A percentile compares a stretch with the other conserved stretches of the same genome.
These are phyloP conservation scores for Molothrus ater DNA, from an alignment of 2,797 vertebrate species.

Conservation along the genomic window DNA sequence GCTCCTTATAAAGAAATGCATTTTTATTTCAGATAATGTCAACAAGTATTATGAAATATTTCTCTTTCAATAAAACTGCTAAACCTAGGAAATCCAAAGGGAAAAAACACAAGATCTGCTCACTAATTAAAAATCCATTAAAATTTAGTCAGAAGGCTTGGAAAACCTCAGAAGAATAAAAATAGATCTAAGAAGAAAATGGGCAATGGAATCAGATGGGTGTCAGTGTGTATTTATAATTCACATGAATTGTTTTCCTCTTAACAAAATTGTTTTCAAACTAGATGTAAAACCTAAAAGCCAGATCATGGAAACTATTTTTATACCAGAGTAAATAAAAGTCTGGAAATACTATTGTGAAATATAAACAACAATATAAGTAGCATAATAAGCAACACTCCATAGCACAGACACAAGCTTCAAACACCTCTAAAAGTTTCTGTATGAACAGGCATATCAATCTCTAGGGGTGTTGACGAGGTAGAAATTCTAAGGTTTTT, in stretches of 20 bases:
- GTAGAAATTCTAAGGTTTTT: background rate
- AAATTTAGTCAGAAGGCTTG: constrained; percentile 15
- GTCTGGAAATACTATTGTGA: constrained; percentile 21
- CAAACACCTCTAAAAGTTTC: background rate
- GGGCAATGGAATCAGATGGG: constrained; percentile 19
- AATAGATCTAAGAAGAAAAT: background rate
- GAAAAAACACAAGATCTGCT: constrained; percentile 1
- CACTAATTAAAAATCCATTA: constrained; percentile 53
- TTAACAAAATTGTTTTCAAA: constrained; percentile 29
- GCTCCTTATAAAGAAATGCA: constrained; percentile 38
- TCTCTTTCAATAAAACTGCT: constrained; percentile 35
- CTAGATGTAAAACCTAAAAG: constrained; percentile 26
- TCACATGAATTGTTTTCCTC: background rate
- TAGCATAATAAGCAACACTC: background rate
- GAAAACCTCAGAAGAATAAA: constrained; percentile 47
- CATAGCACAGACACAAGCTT: background rate
- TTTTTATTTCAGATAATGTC: constrained; percentile 61
- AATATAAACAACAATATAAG: constrained; percentile 42
- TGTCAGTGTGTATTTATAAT: background rate
- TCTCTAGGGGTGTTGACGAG: background rate
- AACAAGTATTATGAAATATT: constrained; percentile 60
- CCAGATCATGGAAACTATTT: constrained; percentile 34
- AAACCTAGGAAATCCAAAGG: constrained; percentile 16
- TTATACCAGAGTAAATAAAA: constrained; percentile 48
- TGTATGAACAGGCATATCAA: background rate